Base-by-base conservation (phyloP, 2,888 invertebrate genomes). In the Fragum whitleyi region DNA sequence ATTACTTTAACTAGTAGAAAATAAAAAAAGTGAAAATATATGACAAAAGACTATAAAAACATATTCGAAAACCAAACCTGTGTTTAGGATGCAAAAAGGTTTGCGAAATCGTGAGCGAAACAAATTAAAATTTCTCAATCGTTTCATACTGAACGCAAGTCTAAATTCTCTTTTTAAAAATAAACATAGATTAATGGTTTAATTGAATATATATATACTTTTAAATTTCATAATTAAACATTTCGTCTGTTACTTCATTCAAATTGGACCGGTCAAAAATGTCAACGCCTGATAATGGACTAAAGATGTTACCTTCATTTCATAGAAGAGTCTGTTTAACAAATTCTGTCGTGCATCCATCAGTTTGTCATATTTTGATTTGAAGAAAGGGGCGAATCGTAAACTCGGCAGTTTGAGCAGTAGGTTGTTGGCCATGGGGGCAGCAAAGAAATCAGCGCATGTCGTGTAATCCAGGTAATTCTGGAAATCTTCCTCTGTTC, bases 321-420 rank as follows among this genome's bases (percentile, higher is more conserved):
- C 29, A 29, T n/a, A 32, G n/a, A 61, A 61, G 3, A 32, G n/a
- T 19, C 29, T 61, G 1, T 61, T 29, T 2, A 61, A n/a, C n/a
- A 61, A 14, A 6, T 32, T 61, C 19, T 61, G 29, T 19, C 61
- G 26, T 2, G 29, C 32, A 2, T 9, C n/a, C 61, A 61, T 61
- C 19, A 61, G 19, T n/a, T 29, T 61, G 32, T 61, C 61, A 32
- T 29, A 61, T 32, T n/a, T n/a, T n/a, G 32, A n/a, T n/a, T 61
- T 61, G 32, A 32, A 61, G 29, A 61, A 32, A 6, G 61, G 61
- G 0, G 61, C 29, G 19, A 28, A 29, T 2, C 61, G 29, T 16
- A 61, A 32, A n/a, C 26, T n/a, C 7, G 61, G 61, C n/a, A 61
- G 21, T n/a, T 61, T 61, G 2, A 29, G 61, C 14, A 61, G n/a